Base-by-base conservation (phyloP, 2,113 vertebrate genomes). In the Eubucco bourcierii region DNA sequence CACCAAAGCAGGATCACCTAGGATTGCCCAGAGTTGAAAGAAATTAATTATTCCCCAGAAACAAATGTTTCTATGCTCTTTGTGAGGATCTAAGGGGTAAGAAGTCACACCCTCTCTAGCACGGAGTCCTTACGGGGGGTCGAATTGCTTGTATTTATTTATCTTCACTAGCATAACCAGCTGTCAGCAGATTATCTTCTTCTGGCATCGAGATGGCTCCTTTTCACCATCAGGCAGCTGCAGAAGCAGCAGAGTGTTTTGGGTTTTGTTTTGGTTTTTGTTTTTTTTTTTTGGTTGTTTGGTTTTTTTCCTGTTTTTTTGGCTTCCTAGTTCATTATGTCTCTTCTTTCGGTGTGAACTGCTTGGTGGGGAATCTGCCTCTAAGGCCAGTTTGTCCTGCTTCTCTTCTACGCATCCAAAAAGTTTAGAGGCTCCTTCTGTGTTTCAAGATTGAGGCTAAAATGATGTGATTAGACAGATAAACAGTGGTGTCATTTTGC, bases 121-220 rank as follows among this genome's bases (percentile, higher is more conserved):
- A 3, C 19, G n/a, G 65, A 90, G 44, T 58, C 78, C 93, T 90
- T 70, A 28, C 58, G 90, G 84, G 80, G 76, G 87, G 93, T 90
- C 24, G 2, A 66, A 89, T 90, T 77, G 75, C 93, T 90, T 83
- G 27, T 88, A 84, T 83, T 95, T 92, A 90, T 97, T 96, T 92
- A 88, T 84, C 90, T 92, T 93, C 67, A 92, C 82, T 79, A 83
- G 77, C 85, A 76, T 66, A 87, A 91, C 87, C 24, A 39, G 81
- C 95, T 94, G 96, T 88, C 78, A 63, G 93, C 64, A 16, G 90
- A 95, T 96, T 95, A 95, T 79, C 94, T 86, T 59, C 94, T 95
- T 81, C 90, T 85, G 80, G 93, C 93, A 86, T 59, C 2, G 9
- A 66, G 81, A 94, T 84, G 81, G 52, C 25, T 88, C 68, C 70